A percentile compares a stretch with the other conserved stretches of the same genome.
These are phyloP conservation scores for Plestiodon gilberti DNA, from an alignment of 2,113 vertebrate species.

Conservation along the genomic window DNA sequence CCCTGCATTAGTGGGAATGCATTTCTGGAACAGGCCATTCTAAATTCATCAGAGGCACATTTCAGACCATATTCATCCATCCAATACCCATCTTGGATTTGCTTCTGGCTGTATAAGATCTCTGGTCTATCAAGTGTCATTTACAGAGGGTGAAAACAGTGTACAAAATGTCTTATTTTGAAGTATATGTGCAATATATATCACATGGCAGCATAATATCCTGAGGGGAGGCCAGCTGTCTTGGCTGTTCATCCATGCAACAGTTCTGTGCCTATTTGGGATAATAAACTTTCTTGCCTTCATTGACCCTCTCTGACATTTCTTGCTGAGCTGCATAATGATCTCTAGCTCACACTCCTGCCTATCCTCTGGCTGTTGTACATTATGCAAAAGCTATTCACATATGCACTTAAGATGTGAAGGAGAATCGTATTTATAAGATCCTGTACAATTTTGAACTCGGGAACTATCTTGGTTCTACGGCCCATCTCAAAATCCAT, in stretches of 20 bases:
- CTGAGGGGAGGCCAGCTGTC: neutral
- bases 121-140: neutral
- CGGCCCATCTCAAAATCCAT: neutral
- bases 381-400: constrained; percentile 14
- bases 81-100: neutral
- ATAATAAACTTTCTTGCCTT: neutral
- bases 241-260: neutral
- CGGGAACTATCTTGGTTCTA: neutral
- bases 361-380: neutral
- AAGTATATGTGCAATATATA: neutral
- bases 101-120: neutral
- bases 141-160: neutral
- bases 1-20: neutral
- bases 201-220: neutral
- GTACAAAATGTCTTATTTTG: neutral
- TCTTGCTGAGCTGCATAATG: neutral
- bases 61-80: neutral
- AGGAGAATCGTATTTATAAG: neutral
- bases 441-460: neutral
- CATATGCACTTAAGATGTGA: neutral
- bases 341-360: neutral
- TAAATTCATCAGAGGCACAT: neutral
- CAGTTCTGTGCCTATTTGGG: neutral
- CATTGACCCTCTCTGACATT: neutral
- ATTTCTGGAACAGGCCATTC: neutral